Conservation (phyloP, 2,113 vertebrate genomes). For the Butorides virescens region DNA sequence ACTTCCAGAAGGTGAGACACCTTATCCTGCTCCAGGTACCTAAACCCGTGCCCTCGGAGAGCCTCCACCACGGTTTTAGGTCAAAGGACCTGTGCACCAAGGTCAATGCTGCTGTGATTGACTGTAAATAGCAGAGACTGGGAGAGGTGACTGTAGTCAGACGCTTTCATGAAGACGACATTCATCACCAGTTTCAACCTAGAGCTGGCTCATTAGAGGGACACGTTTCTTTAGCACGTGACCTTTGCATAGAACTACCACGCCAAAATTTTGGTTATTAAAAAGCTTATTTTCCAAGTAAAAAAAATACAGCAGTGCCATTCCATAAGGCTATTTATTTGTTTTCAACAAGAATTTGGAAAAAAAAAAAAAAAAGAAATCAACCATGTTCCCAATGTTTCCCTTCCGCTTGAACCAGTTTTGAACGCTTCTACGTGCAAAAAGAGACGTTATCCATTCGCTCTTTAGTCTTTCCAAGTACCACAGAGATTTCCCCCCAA, state of each 20-base stretch:
- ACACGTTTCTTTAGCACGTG: background rate
- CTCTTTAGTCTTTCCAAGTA: background rate
- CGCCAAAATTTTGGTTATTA: background rate
- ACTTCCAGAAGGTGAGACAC: background rate
- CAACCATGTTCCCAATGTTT: rapidly evolving
- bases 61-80: background rate
- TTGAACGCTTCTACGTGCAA: background rate
- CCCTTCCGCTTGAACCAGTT: background rate
- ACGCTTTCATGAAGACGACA: background rate
- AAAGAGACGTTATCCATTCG: background rate
- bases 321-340: background rate
- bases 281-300: background rate
- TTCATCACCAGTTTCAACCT: background rate
- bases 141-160: background rate
- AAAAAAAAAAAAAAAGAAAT: background rate
- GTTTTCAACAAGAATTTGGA: background rate
- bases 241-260: background rate
- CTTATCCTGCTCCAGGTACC: background rate
- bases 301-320: background rate
- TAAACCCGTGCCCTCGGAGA: background rate
- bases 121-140: too few relatives aligned
- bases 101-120: background rate
- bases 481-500: background rate
- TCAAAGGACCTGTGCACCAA: background rate
- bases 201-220: background rate